Conservation (phyloP, 2,797 vertebrate genomes). For the Atherinosoma microstoma region DNA sequence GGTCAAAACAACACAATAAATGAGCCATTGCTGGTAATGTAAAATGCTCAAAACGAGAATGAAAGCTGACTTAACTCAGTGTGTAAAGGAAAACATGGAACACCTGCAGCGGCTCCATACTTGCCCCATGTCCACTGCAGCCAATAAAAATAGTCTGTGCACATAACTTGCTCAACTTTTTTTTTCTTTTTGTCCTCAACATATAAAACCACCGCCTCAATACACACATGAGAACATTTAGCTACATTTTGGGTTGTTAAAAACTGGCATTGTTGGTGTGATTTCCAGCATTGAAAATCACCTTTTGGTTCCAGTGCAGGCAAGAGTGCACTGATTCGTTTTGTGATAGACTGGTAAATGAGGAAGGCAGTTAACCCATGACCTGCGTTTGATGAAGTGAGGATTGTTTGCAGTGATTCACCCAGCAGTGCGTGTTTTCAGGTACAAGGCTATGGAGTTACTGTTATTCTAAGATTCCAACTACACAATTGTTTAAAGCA, state of each 20-base stretch:
- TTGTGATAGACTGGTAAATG: constrained; percentile 10
- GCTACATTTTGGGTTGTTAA: constrained; percentile 2
- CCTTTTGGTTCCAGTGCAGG: not conserved
- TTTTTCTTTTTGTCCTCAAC: not conserved
- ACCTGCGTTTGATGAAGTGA: constrained; percentile 23
- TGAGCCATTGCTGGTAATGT: constrained; percentile 12
- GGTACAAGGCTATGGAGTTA: not conserved
- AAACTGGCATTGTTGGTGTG: not conserved
- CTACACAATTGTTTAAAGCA: constrained; percentile 15
- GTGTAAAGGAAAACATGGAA: constrained; percentile 34
- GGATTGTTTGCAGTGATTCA: constrained; percentile 27
- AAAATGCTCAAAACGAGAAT: constrained; percentile 17
- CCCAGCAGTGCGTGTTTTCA: not conserved
- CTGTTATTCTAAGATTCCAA: constrained; percentile 10
- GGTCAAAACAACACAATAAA: constrained; percentile 24
- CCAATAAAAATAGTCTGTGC: constrained; percentile 50
- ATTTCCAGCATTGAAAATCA: constrained; percentile 1
- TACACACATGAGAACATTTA: constrained; percentile 11
- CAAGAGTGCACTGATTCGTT: constrained; percentile 6
- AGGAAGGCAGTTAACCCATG: constrained; percentile 22
- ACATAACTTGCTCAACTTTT: constrained; percentile 5
- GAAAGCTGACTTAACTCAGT: constrained; percentile 22
- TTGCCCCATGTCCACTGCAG: constrained; percentile 17
- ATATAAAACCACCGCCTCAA: not conserved
- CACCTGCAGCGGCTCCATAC: constrained; percentile 27